Base-by-base conservation (phyloP, 2,113 vertebrate species). In the Malurus cyaneus region DNA sequence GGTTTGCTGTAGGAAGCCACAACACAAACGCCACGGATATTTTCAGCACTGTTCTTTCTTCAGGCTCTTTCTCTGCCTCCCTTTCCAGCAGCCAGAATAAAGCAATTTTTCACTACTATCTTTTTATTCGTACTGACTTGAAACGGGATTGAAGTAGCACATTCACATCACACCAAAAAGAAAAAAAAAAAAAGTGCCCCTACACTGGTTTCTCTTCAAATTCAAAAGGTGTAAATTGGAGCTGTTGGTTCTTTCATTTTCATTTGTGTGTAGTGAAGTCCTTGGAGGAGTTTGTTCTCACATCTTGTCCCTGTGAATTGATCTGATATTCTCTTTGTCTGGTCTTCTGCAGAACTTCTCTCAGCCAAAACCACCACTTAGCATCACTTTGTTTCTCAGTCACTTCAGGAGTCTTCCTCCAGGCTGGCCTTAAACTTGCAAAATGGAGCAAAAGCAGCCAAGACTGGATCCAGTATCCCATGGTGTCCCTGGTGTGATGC, bases 21-120 rank as follows among this genome's bases (percentile, higher is more conserved):
- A 7, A 65, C 41, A 5, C 50, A 46, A 93, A 93, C 0, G 86
- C 96, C 93, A 94, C 84, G 93, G 94, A 94, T 94, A 74, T 95
- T 95, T 92, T 83, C 95, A 92, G 82, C 76, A 78, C 94, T 95
- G 62, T 86, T 78, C 79, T 82, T 95, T 89, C 74, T 34, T 77
- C 79, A 90, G 84, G 64, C 6, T 36, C 77, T 84, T 78, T 82
- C 74, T 88, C 81, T 89, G 94, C 91, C 84, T 96, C 79, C 1
- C 0, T 88, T 90, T 59, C 64, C 79, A 88, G 92, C 85, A 96
- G 56, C 72, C n/a, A 60, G 94, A 94, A 93, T 83, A 93, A 94
- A 93, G 88, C 67, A 31, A 39, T 80, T 96, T 96, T 96, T 94
- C 94, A 96, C 91, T 88, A 62, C 74, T 88, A 12, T 46, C 47